A percentile compares a stretch with the other conserved stretches of the same genome.
Conservation (phyloP, 2,797 vertebrate genomes). For the Harpagifer antarcticus region DNA sequence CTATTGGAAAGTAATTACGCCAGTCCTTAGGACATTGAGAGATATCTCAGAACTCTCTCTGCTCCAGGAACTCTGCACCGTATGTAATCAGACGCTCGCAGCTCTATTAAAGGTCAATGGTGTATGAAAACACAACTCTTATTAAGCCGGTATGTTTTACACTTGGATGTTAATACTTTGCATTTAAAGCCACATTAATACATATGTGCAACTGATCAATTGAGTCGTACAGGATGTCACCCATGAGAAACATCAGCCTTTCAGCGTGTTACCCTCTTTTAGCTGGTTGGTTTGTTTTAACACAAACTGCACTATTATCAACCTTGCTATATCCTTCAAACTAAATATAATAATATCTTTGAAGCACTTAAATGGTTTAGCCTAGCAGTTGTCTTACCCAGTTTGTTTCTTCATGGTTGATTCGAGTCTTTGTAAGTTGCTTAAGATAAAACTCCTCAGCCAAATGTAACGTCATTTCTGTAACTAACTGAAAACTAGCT, state of each 20-base stretch:
- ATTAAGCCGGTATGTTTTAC: conserved; percentile 35
- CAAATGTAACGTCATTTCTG: no score
- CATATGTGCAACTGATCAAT: background rate
- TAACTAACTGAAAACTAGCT: no score
- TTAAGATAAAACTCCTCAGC: no score
- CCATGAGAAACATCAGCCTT: background rate
- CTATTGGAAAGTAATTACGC: conserved; percentile 61
- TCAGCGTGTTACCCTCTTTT: background rate
- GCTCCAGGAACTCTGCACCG: conserved; percentile 26
- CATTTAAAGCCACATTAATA: background rate
- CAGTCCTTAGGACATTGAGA: conserved; percentile 38
- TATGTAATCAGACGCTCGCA: conserved; percentile 29
- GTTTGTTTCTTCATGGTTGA: no score
- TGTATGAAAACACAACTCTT: conserved; percentile 33
- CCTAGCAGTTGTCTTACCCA: no score
- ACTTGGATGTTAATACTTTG: background rate
- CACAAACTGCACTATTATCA: no score
- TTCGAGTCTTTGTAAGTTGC: no score
- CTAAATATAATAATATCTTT: no score
- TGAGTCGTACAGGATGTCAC: background rate
- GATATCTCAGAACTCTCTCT: conserved; percentile 41
- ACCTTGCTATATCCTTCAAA: no score
- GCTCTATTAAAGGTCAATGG: conserved; percentile 35
- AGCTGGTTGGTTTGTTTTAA: background rate
- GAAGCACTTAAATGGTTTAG: no score